Conservation (phyloP, 1,140 invertebrate species). For the Halotydeus destructor region DNA sequence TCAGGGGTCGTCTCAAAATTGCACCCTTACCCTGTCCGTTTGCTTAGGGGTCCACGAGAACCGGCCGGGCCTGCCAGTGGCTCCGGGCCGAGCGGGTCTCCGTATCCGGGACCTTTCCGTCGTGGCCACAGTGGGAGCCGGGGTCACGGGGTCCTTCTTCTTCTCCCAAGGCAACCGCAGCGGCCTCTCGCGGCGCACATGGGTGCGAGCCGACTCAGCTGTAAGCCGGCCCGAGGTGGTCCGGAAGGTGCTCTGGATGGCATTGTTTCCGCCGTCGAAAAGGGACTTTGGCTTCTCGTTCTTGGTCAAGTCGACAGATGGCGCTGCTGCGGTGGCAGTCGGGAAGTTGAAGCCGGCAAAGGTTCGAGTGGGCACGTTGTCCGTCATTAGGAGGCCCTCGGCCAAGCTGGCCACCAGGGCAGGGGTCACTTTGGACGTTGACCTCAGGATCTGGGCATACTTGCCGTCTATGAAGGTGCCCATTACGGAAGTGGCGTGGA, state of each 20-base stretch:
- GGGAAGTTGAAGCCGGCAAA: slow-evolving; percentile 3
- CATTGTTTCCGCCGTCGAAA: too few relatives aligned
- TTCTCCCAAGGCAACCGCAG: slow-evolving; percentile 19
- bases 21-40: slow-evolving; percentile 25
- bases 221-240: too few relatives aligned
- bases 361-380: too few relatives aligned
- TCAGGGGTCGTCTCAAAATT: slow-evolving; percentile 36
- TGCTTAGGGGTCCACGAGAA: too few relatives aligned
- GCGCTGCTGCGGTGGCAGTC: slow-evolving; percentile 2
- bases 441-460: slow-evolving; percentile 50
- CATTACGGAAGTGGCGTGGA: slow-evolving; percentile 65
- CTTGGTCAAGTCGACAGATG: too few relatives aligned
- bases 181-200: neutral
- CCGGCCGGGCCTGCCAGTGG: too few relatives aligned
- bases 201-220: neutral
- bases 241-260: too few relatives aligned
- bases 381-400: too few relatives aligned
- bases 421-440: slow-evolving; percentile 37
- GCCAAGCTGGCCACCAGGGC: too few relatives aligned
- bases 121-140: slow-evolving; percentile 17
- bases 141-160: slow-evolving; percentile 25
- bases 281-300: too few relatives aligned
- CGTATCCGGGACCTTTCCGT: too few relatives aligned
- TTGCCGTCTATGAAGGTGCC: slow-evolving; percentile 67
- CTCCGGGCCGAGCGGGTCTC: too few relatives aligned